Evolutionary conservation across 2,797 vertebrate genomes (phyloP).

Genomic region (Urophycis tenuis): DNA sequence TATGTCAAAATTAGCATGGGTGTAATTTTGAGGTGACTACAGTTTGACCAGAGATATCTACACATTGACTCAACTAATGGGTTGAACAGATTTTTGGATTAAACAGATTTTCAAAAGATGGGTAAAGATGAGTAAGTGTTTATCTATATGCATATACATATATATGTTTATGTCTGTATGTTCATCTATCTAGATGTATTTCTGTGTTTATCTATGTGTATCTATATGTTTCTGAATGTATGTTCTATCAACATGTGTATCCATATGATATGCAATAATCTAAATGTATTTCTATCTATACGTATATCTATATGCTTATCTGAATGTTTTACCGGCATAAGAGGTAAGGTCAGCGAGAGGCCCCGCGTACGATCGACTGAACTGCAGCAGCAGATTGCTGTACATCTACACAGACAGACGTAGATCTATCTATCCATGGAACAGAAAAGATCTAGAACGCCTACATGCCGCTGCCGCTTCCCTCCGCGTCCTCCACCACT

Average conservation of each 20-base stretch:
- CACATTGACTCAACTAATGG: neutral
- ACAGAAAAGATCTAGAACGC: neutral
- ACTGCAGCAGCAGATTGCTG: too few species aligned
- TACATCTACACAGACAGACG: too few species aligned
- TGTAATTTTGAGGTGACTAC: neutral
- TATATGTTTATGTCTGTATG: too few species aligned
- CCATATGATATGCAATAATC: neutral
- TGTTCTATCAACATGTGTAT: neutral
- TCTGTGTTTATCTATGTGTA: neutral
- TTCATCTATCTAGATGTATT: neutral
- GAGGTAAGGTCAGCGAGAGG: too few species aligned
- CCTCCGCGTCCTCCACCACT: slow-evolving; percentile 63
- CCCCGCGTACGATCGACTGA: too few species aligned
- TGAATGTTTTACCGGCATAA: too few species aligned
- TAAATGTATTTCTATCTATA: neutral
- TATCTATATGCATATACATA: neutral
- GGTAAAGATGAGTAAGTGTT: slow-evolving; percentile 14
- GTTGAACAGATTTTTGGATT: too few species aligned
- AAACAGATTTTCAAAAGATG: slow-evolving; percentile 35
- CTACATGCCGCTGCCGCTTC: slow-evolving; percentile 79
- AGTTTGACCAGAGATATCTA: too few species aligned
- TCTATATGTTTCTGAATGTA: neutral
- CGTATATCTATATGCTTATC: neutral
- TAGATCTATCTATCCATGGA: too few species aligned
- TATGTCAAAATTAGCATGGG: neutral